A percentile compares a stretch with the other conserved stretches of the same genome.
These are phyloP conservation scores for Eilema sororculum DNA, from an alignment of 2,888 invertebrate genomes.

Conservation along the genomic window DNA sequence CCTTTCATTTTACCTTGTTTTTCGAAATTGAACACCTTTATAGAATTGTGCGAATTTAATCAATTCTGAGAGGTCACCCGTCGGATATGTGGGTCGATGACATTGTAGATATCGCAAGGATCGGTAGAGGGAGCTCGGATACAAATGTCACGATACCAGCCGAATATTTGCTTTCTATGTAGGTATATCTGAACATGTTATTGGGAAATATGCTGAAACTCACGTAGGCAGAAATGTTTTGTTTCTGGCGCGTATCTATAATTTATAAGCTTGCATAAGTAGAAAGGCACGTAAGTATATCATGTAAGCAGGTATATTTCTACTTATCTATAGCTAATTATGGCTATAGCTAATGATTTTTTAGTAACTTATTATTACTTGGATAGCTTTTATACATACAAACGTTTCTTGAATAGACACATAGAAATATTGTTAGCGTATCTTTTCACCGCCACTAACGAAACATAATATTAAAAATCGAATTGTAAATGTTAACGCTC, in stretches of 20 bases:
- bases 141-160: conserved; percentile 40
- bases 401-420: too few relatives aligned
- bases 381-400: too few relatives aligned
- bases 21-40: conserved; percentile 54
- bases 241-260: conserved; percentile 14
- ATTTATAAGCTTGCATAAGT: background rate
- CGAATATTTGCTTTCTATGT: conserved; percentile 39
- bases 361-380: too few relatives aligned
- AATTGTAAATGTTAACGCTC: too few relatives aligned
- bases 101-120: conserved; percentile 47
- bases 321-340: too few relatives aligned
- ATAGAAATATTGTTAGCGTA: too few relatives aligned
- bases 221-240: conserved; percentile 26
- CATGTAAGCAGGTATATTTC: too few relatives aligned
- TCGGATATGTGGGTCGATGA: conserved; percentile 49
- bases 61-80: conserved; percentile 48
- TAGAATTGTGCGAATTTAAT: conserved; percentile 54
- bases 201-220: conserved; percentile 27
- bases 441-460: too few relatives aligned
- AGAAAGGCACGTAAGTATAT: too few relatives aligned
- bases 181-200: conserved; percentile 31
- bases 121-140: conserved; percentile 41
- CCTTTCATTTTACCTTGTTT: conserved; percentile 29
- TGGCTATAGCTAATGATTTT: too few relatives aligned
- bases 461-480: too few relatives aligned